Evolutionary conservation across 2,888 invertebrate genomes (phyloP), one percentile per base, ranked within the genome.

Genomic region (Drepana falcataria): DNA sequence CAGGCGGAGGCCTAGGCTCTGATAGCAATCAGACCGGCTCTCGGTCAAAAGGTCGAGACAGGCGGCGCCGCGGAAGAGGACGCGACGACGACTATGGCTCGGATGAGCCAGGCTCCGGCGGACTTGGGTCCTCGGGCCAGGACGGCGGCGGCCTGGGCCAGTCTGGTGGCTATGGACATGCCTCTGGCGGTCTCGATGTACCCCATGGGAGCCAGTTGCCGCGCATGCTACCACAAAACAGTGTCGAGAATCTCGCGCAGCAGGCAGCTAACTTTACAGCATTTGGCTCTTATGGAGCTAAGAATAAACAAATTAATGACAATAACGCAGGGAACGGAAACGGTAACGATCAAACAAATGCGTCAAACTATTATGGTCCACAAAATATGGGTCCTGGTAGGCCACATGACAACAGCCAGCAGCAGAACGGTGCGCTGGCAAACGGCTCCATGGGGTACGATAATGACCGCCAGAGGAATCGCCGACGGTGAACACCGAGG

Each of bases 391-490:
- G 87, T 49, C 84, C 83, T 6, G 88, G 85, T 55, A 77, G 85
- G 70, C 84, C 87, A 5, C 78, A 72, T 55, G 75, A 73, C 57
- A 66, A 69, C 59, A 74, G 75, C 64, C 69, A 77, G 52, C 81
- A 74, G 71, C 69, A 71, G 65, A 79, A 75, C 59, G 74, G 75
- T 74, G 83, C 83, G 83, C 78, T 69, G 84, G 81, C 82, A 59
- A 83, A 85, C 73, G 87, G 89, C 83, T 86, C 88, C 81, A 78
- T 86, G 90, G 90, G 90, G 87, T 88, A 88, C 83, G 77, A 77
- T 77, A 83, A 83, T 67, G 87, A 88, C 90, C 91, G 91, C 87
- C 91, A 88, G 89, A 87, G 88, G 77, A 85, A 87, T 79, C 89
- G 85, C 79, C 90, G 87, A 69, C 87, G 89, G 80, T 90, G 89